phyloP scores from a whole-genome alignment of 2,888 invertebrate genomes.

The Nymphalis c-album region DNA sequence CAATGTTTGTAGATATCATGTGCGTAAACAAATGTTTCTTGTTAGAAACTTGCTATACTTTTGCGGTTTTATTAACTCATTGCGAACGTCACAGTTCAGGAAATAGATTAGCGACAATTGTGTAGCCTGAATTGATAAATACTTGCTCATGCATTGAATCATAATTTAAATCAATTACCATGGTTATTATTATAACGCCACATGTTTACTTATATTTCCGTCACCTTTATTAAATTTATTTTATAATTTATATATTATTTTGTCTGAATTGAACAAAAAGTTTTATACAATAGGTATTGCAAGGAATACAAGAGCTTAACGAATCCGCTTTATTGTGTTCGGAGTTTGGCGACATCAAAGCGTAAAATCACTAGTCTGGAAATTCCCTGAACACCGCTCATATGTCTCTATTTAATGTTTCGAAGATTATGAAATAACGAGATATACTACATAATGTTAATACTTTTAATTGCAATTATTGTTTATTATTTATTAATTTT shows the following conservation, averaged over 20 bases:
- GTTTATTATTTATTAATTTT: no score
- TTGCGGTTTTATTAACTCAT: constrained; percentile 35
- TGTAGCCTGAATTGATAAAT: constrained; percentile 21
- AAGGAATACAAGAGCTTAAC: background rate
- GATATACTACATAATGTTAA: background rate
- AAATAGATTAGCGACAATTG: constrained; percentile 13
- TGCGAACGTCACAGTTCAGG: constrained; percentile 22
- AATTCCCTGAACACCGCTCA: constrained; percentile 24
- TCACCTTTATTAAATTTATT: background rate
- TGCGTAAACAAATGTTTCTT: background rate
- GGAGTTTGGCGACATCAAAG: constrained; percentile 26
- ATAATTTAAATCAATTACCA: constrained; percentile 12
- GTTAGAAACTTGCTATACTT: constrained; percentile 5
- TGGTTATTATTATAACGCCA: background rate
- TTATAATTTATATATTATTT: no score
- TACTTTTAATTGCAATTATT: no score
- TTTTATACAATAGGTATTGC: background rate
- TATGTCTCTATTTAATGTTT: constrained; percentile 15
- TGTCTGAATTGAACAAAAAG: no score
- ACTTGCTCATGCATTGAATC: constrained; percentile 17
- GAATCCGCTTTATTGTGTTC: constrained; percentile 13
- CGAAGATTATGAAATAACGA: background rate
- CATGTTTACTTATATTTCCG: background rate
- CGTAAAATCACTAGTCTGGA: constrained; percentile 22
- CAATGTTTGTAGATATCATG: constrained; percentile 1